phyloP scores from a whole-genome alignment of 2,888 invertebrate species.

The Morinoia aosen region DNA sequence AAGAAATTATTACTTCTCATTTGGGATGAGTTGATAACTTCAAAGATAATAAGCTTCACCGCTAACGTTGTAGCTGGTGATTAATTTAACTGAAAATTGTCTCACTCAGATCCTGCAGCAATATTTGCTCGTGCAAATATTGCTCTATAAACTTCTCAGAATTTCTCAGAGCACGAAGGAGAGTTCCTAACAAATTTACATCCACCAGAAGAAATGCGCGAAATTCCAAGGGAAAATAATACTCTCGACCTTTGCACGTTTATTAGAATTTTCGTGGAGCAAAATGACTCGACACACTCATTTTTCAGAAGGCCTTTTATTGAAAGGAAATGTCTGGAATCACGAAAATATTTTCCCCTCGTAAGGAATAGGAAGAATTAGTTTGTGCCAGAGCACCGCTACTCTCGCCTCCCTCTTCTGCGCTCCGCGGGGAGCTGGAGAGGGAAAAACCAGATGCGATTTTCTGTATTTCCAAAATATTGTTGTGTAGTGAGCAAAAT shows the following conservation, averaged over 20 bases:
- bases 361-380: constrained; percentile 66
- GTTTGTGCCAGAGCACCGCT: constrained; percentile 61
- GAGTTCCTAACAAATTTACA: not conserved
- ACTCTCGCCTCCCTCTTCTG: constrained; percentile 33
- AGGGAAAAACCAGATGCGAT: not conserved
- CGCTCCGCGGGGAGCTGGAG: not conserved
- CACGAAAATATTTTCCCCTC: constrained; percentile 67
- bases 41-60: not conserved
- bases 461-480: not conserved
- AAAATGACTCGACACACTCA: constrained; percentile 67
- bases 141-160: not conserved
- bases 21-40: not conserved
- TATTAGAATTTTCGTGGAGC: constrained; percentile 67
- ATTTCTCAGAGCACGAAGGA: not conserved
- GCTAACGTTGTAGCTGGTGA: not conserved
- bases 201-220: not conserved
- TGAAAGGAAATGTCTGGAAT: constrained; percentile 67
- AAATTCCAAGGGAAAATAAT: constrained; percentile 25
- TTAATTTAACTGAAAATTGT: not conserved
- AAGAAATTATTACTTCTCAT: not conserved
- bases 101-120: not conserved
- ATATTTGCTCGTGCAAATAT: not conserved
- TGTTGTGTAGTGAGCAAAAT: not conserved
- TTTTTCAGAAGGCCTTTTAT: constrained; percentile 66
- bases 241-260: constrained; percentile 39